Evolutionary conservation across 2,113 vertebrate genomes (phyloP), one percentile per base, ranked within the genome.

Genomic region (Lampris megalopsis): DNA sequence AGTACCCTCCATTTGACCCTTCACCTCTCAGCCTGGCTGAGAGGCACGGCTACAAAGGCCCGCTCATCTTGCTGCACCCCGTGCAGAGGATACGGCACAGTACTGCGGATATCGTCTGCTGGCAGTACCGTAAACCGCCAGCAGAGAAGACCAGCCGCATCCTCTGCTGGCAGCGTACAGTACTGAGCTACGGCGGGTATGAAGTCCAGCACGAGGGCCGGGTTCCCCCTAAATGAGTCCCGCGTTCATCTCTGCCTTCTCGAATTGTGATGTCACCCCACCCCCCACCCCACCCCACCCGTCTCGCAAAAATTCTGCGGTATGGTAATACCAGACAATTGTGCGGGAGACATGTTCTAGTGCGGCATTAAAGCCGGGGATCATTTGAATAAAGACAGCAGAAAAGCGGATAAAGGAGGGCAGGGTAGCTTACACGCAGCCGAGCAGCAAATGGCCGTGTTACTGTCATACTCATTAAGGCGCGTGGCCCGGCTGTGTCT

Each of bases 371-470:
- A 82, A 82, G 64, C 69, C 40, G 9, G 48, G 24, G 54, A 68
- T 78, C 37, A 77, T 77, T 86, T 79, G 50, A 89, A 82, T 77
- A 75, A 82, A 77, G 47, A 48, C 64, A 83, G 83, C 74, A 86
- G 80, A 84, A 80, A 80, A 77, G 66, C 73, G 60, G 79, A 84
- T 84, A 52, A 80, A 88, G n/a, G 40, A 66, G 50, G 65, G 68
- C 8, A 50, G 63, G 61, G 60, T 42, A 11, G 36, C 11, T 35
- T 60, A 47, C 66, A 76, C 73, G 66, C 69, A 71, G 64, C n/a
- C 38, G 67, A 79, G 74, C 79, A 71, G 54, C 49, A 72, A 81
- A 77, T 68, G 40, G 52, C 50, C 71, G 47, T 43, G 54, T 79
- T 75, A 48, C 68, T 59, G 42, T 76, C 80, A 63, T 77, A 73